These are phyloP conservation scores for Alces alces DNA, from an alignment of 2,113 vertebrate species.

Conservation along the genomic window DNA sequence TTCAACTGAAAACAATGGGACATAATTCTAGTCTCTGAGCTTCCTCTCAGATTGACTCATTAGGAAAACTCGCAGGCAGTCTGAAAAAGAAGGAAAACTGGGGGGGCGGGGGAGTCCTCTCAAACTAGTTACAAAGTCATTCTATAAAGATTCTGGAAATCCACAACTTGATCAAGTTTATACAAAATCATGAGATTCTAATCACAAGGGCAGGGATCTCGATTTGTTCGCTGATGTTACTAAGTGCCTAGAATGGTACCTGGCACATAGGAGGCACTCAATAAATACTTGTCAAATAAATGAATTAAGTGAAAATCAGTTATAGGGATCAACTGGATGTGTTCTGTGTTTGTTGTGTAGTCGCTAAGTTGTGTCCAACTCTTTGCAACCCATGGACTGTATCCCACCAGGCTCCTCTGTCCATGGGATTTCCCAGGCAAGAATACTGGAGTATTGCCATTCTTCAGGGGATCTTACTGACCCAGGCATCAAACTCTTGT, in stretches of 20 bases:
- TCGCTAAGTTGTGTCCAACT: neutral
- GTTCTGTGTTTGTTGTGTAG: neutral
- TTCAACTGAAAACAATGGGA: neutral
- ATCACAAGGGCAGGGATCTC: neutral
- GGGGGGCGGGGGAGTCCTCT: neutral
- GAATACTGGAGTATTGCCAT: neutral
- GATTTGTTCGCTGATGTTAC: neutral
- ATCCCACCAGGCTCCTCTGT: neutral
- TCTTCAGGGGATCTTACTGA: neutral
- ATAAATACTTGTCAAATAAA: neutral
- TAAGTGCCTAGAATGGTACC: neutral
- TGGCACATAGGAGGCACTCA: neutral
- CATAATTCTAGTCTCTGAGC: neutral
- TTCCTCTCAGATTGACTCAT: neutral
- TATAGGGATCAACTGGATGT: neutral
- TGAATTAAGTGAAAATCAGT: neutral
- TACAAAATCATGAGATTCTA: neutral
- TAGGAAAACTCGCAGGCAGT: neutral
- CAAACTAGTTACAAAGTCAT: neutral
- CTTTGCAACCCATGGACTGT: neutral
- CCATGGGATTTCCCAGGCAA: neutral
- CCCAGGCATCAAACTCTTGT: neutral
- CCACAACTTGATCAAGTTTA: neutral
- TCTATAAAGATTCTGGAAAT: neutral
- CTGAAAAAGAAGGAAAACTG: neutral